Evolutionary conservation across 2,113 vertebrate species (phyloP), one percentile per base, ranked within the genome.

Genomic region (Ameiurus melas): DNA sequence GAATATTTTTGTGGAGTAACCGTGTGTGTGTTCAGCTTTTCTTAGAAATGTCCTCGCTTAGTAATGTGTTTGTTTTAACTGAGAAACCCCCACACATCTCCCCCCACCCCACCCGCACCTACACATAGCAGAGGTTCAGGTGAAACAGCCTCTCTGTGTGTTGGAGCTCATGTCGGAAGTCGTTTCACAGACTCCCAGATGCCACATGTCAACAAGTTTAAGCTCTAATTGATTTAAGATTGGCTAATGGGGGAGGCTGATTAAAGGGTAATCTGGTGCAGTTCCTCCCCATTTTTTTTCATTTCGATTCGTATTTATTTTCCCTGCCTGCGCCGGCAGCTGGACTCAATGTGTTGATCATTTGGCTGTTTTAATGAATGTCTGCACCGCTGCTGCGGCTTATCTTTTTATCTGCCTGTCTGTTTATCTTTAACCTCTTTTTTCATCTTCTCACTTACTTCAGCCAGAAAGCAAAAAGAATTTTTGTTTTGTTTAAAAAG

Each of bases 371-470:
- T 90, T 92, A 70, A 83, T 30, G 90, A 93, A 93, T 92, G 89
- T 92, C 93, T 87, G 58, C 88, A 25, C 86, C 86, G 87, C 89
- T 83, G 88, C 89, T 91, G 85, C 47, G 4, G 27, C 62, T 68
- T 68, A 84, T 85, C 53, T 75, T 85, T 83, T 85, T 73, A 85
- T 85, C 66, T 92, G 53, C 66, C 66, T 85, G 92, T 94, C 95
- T 95, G 92, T 94, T 96, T 96, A 88, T 94, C 94, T 93, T 94
- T 93, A 84, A 70, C 25, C 43, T 78, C 79, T 27, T 86, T 92
- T 55, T 81, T 92, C 92, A 92, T 93, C 43, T 51, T 64, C 79
- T 92, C 16, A 58, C 47, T 88, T 4, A 83, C n/a, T 68, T 88
- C 64, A 36, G 64, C 83, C 70, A 79, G 81, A 86, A 84, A 81